Base-by-base conservation (phyloP, 2,888 invertebrate species). In the Diaprepes abbreviatus region DNA sequence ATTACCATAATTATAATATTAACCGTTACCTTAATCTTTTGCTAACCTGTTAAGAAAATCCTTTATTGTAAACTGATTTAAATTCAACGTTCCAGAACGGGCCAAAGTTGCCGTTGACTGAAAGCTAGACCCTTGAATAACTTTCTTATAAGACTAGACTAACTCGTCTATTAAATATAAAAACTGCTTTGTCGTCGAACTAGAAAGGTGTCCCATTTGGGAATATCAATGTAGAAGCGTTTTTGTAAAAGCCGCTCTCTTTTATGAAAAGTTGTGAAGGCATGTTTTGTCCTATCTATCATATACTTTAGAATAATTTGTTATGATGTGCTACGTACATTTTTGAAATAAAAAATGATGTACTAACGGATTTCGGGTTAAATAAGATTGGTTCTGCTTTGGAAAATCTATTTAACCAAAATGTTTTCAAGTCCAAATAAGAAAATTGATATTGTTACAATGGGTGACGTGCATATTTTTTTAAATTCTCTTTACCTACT, bases 191-290 rank as follows among this genome's bases (percentile, higher is more conserved):
- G 60, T 60, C 54, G 28, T 9, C 57, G 7, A 21, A 55, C 31
- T 33, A 36, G 43, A 69, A 63, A 69, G 40, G 54, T 57, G 62
- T 57, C 62, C 68, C 62, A 12, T 68, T 68, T 52, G 55, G 28
- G 19, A 35, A 36, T 24, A 16, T 16, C 36, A 48, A 12, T 31
- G 64, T 43, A 31, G 48, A 48, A 24, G n/a, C 19, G 16, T 65
- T 57, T 50, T 38, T 50, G 48, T 58, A 12, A 58, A 65, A 48
- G 50, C 65, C 57, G 58, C 50, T 65, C 50, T 55, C 55, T 65
- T 57, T 65, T 21, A 45, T 58, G 31, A 48, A 45, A 17, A 14
- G 9, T 57, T 58, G 12, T n/a, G 43, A 38, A 57, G 65, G 38
- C 58, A 17, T 36, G 14, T 48, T 57, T 54, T n/a, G 24, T 10